phyloP scores from a whole-genome alignment of 53 echinoderm and acorn worm species.

The Paelopatides confundens region DNA sequence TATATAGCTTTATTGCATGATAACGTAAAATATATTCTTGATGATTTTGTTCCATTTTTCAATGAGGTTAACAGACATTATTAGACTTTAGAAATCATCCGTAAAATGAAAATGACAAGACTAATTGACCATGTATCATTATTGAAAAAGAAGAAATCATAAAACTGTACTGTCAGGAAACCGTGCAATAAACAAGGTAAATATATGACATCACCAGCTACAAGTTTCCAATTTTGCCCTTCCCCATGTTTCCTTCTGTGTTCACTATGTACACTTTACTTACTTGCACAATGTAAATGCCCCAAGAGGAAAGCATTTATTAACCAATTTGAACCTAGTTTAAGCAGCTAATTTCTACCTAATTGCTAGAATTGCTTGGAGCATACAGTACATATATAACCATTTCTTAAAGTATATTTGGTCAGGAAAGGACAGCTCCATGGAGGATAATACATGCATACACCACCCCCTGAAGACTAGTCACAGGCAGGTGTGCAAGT shows the following conservation, averaged over 20 bases:
- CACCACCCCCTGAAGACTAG: conserved; percentile 7
- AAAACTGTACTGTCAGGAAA: no score
- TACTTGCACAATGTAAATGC: neutral
- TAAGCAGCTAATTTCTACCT: conserved; percentile 19
- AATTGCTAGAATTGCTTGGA: conserved; percentile 10
- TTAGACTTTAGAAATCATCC: no score
- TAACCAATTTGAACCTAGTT: neutral
- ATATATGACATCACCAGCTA: no score
- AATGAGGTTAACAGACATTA: no score
- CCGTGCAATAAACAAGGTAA: no score
- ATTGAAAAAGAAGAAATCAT: no score
- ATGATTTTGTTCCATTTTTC: no score
- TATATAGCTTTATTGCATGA: no score
- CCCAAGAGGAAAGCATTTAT: neutral
- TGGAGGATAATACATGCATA: conserved; percentile 13
- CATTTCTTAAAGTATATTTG: neutral
- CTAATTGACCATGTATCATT: no score
- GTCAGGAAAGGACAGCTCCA: conserved; percentile 1
- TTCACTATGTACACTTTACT: neutral
- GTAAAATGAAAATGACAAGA: no score
- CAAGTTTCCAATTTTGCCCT: no score
- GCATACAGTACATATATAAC: neutral
- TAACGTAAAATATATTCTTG: no score
- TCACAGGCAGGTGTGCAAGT: neutral
- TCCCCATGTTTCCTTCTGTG: neutral